Conservation (phyloP, 1,140 invertebrate species). For the Caerostris extrusa region DNA sequence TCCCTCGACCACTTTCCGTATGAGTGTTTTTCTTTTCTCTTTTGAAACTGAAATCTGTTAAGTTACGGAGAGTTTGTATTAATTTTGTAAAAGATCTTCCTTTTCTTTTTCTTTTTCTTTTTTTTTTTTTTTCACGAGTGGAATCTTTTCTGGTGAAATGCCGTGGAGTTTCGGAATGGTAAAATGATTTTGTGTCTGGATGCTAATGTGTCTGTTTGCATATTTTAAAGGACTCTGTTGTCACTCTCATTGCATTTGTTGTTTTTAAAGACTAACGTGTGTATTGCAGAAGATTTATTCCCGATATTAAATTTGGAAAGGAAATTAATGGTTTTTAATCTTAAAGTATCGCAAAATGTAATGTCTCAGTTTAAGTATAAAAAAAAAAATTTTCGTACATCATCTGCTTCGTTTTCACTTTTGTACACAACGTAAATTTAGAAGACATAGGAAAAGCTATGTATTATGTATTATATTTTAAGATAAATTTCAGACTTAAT, state of each 20-base stretch:
- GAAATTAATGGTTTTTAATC: too few relatives aligned
- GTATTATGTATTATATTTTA: too few relatives aligned
- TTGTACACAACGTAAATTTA: too few relatives aligned
- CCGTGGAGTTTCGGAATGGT: background rate
- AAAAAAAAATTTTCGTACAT: too few relatives aligned
- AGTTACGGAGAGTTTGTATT: constrained; percentile 37
- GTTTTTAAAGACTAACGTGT: too few relatives aligned
- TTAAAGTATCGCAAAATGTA: too few relatives aligned
- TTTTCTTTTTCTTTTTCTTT: background rate
- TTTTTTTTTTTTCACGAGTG: background rate
- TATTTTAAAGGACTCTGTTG: background rate
- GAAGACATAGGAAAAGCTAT: too few relatives aligned
- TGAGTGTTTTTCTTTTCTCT: background rate
- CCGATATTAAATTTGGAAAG: too few relatives aligned
- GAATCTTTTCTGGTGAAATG: background rate
- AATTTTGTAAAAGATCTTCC: constrained; percentile 22
- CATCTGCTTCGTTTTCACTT: too few relatives aligned
- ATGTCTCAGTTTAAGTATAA: too few relatives aligned
- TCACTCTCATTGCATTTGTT: background rate
- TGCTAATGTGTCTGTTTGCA: background rate
- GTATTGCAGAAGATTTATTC: too few relatives aligned
- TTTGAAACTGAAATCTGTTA: background rate
- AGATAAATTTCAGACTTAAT: too few relatives aligned
- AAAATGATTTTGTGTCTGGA: constrained; percentile 2
- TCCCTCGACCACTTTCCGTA: background rate